These are phyloP conservation scores for Liposcelis brunnea DNA, from an alignment of 2,888 invertebrate species.

Conservation along the genomic window DNA sequence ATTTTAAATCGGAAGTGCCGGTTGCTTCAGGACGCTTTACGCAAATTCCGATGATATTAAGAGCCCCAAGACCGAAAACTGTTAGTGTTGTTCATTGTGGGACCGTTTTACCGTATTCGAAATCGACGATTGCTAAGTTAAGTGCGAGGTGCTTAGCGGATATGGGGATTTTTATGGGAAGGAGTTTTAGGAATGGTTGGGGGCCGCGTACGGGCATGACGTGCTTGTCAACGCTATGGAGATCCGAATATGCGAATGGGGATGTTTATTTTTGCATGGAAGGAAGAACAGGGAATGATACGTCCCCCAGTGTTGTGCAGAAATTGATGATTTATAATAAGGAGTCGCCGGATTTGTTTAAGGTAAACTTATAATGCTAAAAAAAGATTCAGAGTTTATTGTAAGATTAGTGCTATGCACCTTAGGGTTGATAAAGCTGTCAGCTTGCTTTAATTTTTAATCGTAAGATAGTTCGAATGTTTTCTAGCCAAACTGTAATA, in stretches of 20 bases:
- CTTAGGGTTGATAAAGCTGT: too few species aligned
- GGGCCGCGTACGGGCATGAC: slow-evolving; percentile 32
- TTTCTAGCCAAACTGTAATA: too few species aligned
- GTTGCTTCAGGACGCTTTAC: too few species aligned
- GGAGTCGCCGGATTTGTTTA: slow-evolving; percentile 19
- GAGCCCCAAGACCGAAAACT: slow-evolving; percentile 24
- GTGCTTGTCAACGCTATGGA: slow-evolving; percentile 29
- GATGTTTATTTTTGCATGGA: slow-evolving; percentile 15
- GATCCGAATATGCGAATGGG: slow-evolving; percentile 23
- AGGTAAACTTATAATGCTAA: slow-evolving; percentile 18
- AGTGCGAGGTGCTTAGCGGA: slow-evolving; percentile 13
- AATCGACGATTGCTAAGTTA: slow-evolving; percentile 21
- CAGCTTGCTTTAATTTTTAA: too few species aligned
- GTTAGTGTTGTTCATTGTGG: slow-evolving; percentile 27
- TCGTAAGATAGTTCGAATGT: too few species aligned
- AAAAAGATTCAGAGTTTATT: too few species aligned
- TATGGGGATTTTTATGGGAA: slow-evolving; percentile 26
- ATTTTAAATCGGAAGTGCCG: too few species aligned
- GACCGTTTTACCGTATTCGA: slow-evolving; percentile 26
- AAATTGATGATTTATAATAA: slow-evolving; percentile 23
- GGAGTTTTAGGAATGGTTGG: slow-evolving; percentile 59
- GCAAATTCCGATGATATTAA: too few species aligned
- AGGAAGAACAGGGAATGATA: slow-evolving; percentile 22
- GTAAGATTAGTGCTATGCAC: too few species aligned
- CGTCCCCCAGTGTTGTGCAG: slow-evolving; percentile 24